A percentile compares a stretch with the other conserved stretches of the same genome.
Evolutionary conservation across 64 coral and sea anemone genomes (phyloP).

Genomic region (Catalaphyllia jardinei): DNA sequence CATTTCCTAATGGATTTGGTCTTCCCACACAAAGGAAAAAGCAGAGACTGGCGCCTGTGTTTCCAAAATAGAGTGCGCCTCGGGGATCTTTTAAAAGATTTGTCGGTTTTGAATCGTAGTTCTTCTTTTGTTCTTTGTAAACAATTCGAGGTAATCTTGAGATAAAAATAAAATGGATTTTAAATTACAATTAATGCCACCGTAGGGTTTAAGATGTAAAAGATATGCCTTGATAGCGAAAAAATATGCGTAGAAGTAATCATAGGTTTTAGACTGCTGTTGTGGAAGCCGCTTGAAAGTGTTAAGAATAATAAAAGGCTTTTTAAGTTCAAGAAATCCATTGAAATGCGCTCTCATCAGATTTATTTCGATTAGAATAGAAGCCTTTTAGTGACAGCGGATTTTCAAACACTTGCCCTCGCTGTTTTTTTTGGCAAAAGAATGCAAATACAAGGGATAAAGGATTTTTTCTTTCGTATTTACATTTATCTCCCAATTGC

Average conservation of each 20-base stretch:
- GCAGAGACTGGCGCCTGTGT: not conserved
- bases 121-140: not conserved
- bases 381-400: not conserved
- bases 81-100: not conserved
- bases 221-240: not conserved
- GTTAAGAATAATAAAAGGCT: not conserved
- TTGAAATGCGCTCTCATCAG: not conserved
- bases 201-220: not conserved
- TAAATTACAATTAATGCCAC: not conserved
- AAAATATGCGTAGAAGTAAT: not conserved
- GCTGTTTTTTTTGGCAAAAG: constrained; percentile 10
- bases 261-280: not conserved
- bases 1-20: constrained; percentile 18
- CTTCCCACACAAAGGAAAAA: not conserved
- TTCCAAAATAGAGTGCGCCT: constrained; percentile 9
- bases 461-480: not conserved
- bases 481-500: not conserved
- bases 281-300: not conserved
- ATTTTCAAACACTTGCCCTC: not conserved
- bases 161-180: constrained; percentile 7
- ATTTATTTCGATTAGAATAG: not conserved
- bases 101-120: not conserved
- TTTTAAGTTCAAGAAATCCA: not conserved
- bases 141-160: not conserved
- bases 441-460: not conserved